Evolutionary conservation across 2,113 vertebrate genomes (phyloP).

Genomic region (Petromus typicus): DNA sequence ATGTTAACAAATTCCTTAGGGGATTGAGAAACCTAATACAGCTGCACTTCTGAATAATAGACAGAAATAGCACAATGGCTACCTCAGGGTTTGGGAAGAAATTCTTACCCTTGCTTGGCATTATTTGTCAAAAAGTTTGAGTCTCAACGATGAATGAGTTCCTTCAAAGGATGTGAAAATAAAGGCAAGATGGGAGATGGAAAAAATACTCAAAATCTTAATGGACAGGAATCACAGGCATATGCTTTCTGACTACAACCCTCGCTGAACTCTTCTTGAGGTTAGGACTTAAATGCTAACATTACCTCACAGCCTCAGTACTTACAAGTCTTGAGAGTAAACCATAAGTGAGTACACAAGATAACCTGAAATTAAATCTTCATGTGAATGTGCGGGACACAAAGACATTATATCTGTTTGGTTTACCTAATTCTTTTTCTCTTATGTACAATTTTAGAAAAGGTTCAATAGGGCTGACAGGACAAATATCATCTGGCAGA

Average conservation of each 20-base stretch:
- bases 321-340: constrained; percentile 72
- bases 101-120: constrained; percentile 36
- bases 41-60: constrained; percentile 33
- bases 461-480: constrained; percentile 37
- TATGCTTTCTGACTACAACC: neutral
- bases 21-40: constrained; percentile 51
- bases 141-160: constrained; percentile 55
- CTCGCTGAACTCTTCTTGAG: constrained; percentile 53
- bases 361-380: constrained; percentile 73
- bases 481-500: constrained; percentile 67
- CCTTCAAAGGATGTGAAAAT: constrained; percentile 62
- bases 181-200: constrained; percentile 32
- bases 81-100: neutral
- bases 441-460: constrained; percentile 64
- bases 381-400: constrained; percentile 34
- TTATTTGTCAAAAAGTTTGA: constrained; percentile 28
- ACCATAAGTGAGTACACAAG: constrained; percentile 57
- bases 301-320: constrained; percentile 57
- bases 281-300: constrained; percentile 56
- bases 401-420: constrained; percentile 47
- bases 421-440: constrained; percentile 64
- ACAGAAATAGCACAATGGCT: constrained; percentile 37
- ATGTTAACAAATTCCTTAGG: constrained; percentile 56
- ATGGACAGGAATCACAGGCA: constrained; percentile 52
- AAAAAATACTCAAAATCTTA: constrained; percentile 17